Conservation (phyloP, 2,888 invertebrate species). For the Rosalia funebris region DNA sequence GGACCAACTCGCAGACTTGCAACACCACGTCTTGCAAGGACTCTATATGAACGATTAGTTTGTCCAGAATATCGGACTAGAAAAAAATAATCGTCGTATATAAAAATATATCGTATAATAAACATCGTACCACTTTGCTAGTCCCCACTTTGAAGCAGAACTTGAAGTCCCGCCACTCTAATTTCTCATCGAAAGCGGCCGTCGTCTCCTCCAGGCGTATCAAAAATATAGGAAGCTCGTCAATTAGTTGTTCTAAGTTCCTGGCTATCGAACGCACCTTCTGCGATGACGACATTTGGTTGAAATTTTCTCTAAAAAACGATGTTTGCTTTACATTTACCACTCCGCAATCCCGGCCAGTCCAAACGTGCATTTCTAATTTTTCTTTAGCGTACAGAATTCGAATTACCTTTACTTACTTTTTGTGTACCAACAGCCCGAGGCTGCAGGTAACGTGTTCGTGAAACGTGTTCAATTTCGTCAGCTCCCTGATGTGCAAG, state of each 20-base stretch:
- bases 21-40: slow-evolving; percentile 65
- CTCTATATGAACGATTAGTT: slow-evolving; percentile 65
- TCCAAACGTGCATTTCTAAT: no score
- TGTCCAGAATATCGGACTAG: slow-evolving; percentile 67
- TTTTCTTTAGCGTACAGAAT: no score
- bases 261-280: slow-evolving; percentile 71
- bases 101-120: no score
- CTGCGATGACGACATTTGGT: slow-evolving; percentile 69
- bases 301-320: slow-evolving; percentile 68
- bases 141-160: slow-evolving; percentile 72
- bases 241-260: slow-evolving; percentile 71
- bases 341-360: no score
- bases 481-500: slow-evolving; percentile 67
- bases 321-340: no score
- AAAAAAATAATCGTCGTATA: no score
- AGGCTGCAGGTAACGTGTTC: slow-evolving; percentile 68
- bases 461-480: slow-evolving; percentile 67
- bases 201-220: slow-evolving; percentile 71
- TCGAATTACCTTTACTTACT: slow-evolving; percentile 60
- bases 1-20: slow-evolving; percentile 70
- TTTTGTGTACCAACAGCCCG: slow-evolving; percentile 68
- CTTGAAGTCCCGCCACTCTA: slow-evolving; percentile 72
- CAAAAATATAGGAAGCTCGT: slow-evolving; percentile 72
- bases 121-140: slow-evolving; percentile 73
- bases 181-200: slow-evolving; percentile 71